Evolutionary conservation across 2,113 vertebrate species (phyloP).

Genomic region (Antechinus stuartii): DNA sequence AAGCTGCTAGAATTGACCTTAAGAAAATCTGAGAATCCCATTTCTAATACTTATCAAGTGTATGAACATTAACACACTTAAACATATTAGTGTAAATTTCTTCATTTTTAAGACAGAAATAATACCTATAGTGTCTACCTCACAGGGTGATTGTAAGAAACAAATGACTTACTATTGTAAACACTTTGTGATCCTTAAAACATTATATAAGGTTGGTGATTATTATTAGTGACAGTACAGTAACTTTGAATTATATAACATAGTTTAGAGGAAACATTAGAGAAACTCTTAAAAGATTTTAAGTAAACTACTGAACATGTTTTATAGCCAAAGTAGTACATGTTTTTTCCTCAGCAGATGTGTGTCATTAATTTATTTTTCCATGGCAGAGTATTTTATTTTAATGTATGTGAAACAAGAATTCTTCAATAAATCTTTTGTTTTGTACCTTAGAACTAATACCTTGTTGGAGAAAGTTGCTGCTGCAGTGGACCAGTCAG

Average conservation of each 20-base stretch:
- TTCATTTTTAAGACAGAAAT: not conserved
- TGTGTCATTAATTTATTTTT: not conserved
- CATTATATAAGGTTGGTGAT: not conserved
- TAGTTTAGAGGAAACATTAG: not conserved
- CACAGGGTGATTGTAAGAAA: not conserved
- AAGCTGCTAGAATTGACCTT: not conserved
- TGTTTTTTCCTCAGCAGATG: not conserved
- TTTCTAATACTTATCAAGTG: too few species aligned
- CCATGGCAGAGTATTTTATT: not conserved
- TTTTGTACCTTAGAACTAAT: conserved; percentile 89
- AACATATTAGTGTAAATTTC: too few species aligned
- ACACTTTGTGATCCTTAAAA: not conserved
- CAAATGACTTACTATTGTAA: not conserved
- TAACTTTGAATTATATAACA: not conserved
- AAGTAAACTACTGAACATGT: not conserved
- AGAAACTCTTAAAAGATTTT: not conserved
- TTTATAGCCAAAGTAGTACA: not conserved
- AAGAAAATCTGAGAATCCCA: too few species aligned
- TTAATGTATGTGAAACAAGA: conserved; percentile 2
- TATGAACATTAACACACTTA: too few species aligned
- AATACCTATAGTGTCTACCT: not conserved
- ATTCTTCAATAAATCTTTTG: not conserved
- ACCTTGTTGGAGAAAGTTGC: conserved; percentile 96
- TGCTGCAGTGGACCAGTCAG: conserved; percentile 95
- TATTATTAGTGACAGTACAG: not conserved